Evolutionary conservation across 2,113 vertebrate genomes (phyloP).

Genomic region (Cyanocitta stelleri): DNA sequence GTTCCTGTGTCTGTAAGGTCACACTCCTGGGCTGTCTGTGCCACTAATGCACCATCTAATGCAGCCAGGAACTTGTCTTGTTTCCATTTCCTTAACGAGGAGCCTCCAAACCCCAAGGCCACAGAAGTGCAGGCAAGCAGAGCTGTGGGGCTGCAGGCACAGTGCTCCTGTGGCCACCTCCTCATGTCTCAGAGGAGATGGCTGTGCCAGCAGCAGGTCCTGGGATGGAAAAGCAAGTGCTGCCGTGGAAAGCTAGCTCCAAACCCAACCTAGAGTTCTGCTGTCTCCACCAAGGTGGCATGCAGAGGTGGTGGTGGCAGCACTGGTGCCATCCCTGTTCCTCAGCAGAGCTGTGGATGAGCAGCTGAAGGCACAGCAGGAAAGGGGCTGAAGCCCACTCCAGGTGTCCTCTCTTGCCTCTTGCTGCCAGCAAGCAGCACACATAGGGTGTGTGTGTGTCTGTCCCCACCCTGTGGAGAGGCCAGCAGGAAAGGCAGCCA

Average conservation of each 20-base stretch:
- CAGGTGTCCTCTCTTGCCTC: not conserved
- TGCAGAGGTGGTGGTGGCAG: not conserved
- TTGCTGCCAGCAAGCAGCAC: not conserved
- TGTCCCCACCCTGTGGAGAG: not conserved
- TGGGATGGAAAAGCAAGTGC: not conserved
- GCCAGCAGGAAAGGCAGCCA: not conserved
- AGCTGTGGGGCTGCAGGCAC: not conserved
- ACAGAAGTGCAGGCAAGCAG: not conserved
- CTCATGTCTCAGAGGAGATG: not conserved
- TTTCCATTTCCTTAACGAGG: not conserved
- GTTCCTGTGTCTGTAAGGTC: not conserved
- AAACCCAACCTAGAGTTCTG: not conserved
- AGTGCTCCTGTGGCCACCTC: not conserved
- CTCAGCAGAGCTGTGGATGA: not conserved
- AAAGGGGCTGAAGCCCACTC: not conserved
- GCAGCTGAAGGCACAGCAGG: not conserved
- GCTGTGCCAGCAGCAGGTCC: not conserved
- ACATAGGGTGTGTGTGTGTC: not conserved
- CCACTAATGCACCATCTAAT: rapidly evolving
- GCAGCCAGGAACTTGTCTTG: not conserved
- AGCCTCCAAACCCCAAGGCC: not conserved
- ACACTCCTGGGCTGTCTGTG: not conserved
- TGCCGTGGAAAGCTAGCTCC: not conserved
- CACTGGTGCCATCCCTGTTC: not conserved
- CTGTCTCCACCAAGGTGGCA: not conserved